Evolutionary conservation across 2,888 invertebrate species (phyloP), one percentile per base, ranked within the genome.

Genomic region (Chrysina gloriosa): DNA sequence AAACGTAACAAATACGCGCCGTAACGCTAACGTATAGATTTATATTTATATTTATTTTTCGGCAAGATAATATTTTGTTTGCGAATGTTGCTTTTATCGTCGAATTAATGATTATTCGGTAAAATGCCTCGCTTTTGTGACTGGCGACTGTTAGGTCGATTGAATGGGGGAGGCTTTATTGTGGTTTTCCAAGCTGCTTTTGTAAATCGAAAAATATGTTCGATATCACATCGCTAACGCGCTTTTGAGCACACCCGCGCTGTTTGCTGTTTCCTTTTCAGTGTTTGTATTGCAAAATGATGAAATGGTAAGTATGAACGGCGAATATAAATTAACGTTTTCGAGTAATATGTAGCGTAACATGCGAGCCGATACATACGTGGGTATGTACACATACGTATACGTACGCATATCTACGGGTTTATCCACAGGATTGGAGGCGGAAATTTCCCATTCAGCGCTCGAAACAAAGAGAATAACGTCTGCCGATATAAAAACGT

Each of bases 31-130:
- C 52, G 31, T 50, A 25, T 14, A 36, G 58, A 25, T 58, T 39
- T 56, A 39, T 36, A 39, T 58, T 58, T 58, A 58, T 58, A 58
- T 58, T 36, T 58, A 58, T 58, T 36, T 52, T 58, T 36, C 25
- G 39, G 58, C 39, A 58, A 58, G 58, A 58, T 56, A 56, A 56
- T 58, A 58, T 58, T 58, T 58, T 36, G 58, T 58, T 39, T 58
- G 58, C 39, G 39, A 58, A 58, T 39, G 39, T 58, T 58, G 39
- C 58, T 58, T 58, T 58, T 58, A 58, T 58, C 58, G 58, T 11
- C 16, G 23, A 25, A 58, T 58, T 58, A 25, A 58, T 58, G 58
- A 58, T 58, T 58, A 42, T 58, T 58, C 11, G 14, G 58, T 39
- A 39, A 25, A 39, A 58, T 39, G 58, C 25, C 42, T 25, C 58